Evolutionary conservation across 2,113 vertebrate genomes (phyloP).

Genomic region (Lethenteron reissneri): DNA sequence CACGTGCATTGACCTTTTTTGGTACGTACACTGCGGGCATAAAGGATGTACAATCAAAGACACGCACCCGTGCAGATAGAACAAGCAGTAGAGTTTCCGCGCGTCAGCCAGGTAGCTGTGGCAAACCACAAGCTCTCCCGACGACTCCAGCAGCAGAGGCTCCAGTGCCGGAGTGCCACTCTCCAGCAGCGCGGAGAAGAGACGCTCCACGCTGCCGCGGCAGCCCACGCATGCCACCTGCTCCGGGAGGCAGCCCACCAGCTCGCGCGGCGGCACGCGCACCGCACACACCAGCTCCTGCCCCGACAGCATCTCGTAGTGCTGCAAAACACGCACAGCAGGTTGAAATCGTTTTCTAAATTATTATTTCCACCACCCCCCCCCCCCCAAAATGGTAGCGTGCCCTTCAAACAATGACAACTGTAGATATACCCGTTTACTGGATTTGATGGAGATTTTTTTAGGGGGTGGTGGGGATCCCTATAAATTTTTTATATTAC

Average conservation of each 20-base stretch:
- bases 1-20: too few relatives aligned
- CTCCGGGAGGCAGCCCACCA: constrained; percentile 61
- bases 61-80: constrained; percentile 75
- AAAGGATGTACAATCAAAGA: neutral
- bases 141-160: constrained; percentile 62
- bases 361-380: too few relatives aligned
- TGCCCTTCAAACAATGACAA: too few relatives aligned
- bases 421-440: too few relatives aligned
- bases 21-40: too few relatives aligned
- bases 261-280: constrained; percentile 73
- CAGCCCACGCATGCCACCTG: constrained; percentile 84
- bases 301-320: constrained; percentile 62
- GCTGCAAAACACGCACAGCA: constrained; percentile 22
- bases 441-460: too few relatives aligned
- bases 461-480: too few relatives aligned
- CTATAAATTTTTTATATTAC: too few relatives aligned
- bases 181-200: constrained; percentile 78
- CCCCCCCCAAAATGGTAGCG: too few relatives aligned
- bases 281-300: constrained; percentile 60
- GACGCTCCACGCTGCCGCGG: constrained; percentile 71
- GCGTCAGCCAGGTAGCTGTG: constrained; percentile 60
- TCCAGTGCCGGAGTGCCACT: constrained; percentile 72
- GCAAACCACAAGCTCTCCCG: constrained; percentile 59
- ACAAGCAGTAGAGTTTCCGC: constrained; percentile 68
- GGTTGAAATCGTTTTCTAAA: too few relatives aligned